phyloP scores from a whole-genome alignment of 1,140 invertebrate genomes.

The Anastatus disparis region DNA sequence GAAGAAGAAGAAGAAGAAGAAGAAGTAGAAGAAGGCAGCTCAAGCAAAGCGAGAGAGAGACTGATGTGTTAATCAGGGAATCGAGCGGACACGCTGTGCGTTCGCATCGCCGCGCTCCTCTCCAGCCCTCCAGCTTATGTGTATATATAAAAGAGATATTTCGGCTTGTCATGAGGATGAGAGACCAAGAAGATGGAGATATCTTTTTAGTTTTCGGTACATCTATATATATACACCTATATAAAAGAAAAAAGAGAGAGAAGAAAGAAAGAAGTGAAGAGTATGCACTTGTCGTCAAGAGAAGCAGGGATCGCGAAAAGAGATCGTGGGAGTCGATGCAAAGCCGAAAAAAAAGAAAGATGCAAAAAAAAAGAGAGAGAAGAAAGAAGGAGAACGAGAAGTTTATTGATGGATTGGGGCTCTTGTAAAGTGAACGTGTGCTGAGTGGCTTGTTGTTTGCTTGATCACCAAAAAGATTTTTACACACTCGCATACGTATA shows the following conservation, averaged over 20 bases:
- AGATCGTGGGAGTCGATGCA: conserved; percentile 39
- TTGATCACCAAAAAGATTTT: conserved; percentile 16
- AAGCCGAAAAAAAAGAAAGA: too few species aligned
- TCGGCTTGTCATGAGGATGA: conserved; percentile 20
- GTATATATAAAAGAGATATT: conserved; percentile 21
- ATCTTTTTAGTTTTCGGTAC: too few species aligned
- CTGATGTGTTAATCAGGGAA: conserved; percentile 61
- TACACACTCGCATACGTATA: neutral
- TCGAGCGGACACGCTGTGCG: conserved; percentile 30
- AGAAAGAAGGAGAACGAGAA: neutral
- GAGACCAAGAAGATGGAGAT: neutral
- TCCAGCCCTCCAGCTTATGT: too few species aligned
- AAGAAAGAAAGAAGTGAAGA: conserved; percentile 2
- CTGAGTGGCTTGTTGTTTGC: conserved; percentile 25
- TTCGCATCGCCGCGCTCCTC: conserved; percentile 10
- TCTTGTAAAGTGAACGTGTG: too few species aligned
- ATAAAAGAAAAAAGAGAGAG: conserved; percentile 4
- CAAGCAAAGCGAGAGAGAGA: conserved; percentile 47
- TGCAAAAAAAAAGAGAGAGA: too few species aligned
- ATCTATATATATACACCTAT: too few species aligned
- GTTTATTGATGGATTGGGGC: conserved; percentile 37
- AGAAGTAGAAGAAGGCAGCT: neutral
- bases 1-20: conserved; percentile 23
- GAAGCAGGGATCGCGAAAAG: conserved; percentile 42
- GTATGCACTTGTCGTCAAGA: conserved; percentile 36